These are phyloP conservation scores for Elgaria multicarinata DNA, from an alignment of 2,113 vertebrate species.

Conservation along the genomic window DNA sequence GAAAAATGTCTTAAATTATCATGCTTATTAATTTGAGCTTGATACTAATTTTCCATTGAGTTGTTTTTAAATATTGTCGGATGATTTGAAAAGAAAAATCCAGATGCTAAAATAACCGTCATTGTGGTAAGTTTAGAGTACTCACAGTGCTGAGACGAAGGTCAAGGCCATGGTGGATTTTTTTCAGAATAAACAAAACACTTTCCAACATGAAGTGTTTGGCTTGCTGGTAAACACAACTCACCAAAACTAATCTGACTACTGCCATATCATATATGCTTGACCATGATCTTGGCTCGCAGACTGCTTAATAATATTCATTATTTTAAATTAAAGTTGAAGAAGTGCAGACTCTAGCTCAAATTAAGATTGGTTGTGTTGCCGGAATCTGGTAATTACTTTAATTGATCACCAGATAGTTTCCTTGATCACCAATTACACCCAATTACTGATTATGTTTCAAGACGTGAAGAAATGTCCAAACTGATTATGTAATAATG, in stretches of 20 bases:
- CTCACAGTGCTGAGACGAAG: constrained; percentile 31
- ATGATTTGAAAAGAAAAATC: neutral
- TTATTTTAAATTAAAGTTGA: constrained; percentile 94
- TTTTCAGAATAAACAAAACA: constrained; percentile 36
- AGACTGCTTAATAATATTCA: constrained; percentile 89
- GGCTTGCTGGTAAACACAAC: constrained; percentile 71
- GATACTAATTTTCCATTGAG: neutral
- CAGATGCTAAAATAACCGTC: constrained; percentile 13
- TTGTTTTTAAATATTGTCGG: neutral
- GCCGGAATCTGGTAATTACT: constrained; percentile 99
- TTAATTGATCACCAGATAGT: constrained; percentile 98
- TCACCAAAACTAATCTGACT: constrained; percentile 51
- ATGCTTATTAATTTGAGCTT: neutral
- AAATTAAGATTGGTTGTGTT: constrained; percentile 96
- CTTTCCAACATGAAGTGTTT: constrained; percentile 55
- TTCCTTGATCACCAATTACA: constrained; percentile 98
- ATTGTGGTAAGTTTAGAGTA: neutral
- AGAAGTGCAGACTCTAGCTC: constrained; percentile 90
- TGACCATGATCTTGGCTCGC: constrained; percentile 83
- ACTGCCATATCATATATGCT: constrained; percentile 71
- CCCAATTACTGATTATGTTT: constrained; percentile 94
- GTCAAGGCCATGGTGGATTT: constrained; percentile 32
- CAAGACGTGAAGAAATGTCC: constrained; percentile 87
- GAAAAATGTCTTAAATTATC: neutral
- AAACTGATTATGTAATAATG: constrained; percentile 83